Percentiles rank a stretch among this genome's conserved stretches.
Conservation (phyloP, 2,797 vertebrate genomes). For the Gorsachius magnificus region DNA sequence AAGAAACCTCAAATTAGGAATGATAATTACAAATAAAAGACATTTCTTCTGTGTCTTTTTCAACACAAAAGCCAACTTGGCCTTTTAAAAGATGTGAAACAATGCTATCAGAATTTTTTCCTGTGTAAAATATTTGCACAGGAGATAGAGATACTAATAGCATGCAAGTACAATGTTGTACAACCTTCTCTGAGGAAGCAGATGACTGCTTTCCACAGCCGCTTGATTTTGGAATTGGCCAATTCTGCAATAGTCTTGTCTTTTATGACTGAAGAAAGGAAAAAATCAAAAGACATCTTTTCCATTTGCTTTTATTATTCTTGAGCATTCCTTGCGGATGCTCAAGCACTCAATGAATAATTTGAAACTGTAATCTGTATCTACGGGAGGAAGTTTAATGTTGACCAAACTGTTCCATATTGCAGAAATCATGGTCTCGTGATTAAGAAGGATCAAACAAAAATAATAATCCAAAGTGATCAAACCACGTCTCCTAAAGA, state of each 20-base stretch:
- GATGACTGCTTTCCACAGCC: not conserved
- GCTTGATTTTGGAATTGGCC: not conserved
- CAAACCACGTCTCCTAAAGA: not conserved
- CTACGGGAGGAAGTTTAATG: not conserved
- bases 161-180: not conserved
- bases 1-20: conserved; percentile 10
- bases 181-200: not conserved
- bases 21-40: not conserved
- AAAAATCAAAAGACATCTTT: not conserved
- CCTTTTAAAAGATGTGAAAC: not conserved
- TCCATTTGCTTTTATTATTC: not conserved
- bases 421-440: not conserved
- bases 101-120: not conserved
- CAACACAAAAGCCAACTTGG: not conserved
- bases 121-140: not conserved
- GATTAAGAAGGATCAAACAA: not conserved
- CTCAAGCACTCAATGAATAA: not conserved
- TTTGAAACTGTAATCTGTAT: not conserved
- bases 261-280: not conserved
- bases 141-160: not conserved
- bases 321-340: not conserved
- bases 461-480: not conserved
- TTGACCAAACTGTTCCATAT: not conserved
- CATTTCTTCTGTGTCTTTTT: not conserved
- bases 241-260: not conserved